phyloP scores from a whole-genome alignment of 2,888 invertebrate genomes.

The Hypolimnas misippus region DNA sequence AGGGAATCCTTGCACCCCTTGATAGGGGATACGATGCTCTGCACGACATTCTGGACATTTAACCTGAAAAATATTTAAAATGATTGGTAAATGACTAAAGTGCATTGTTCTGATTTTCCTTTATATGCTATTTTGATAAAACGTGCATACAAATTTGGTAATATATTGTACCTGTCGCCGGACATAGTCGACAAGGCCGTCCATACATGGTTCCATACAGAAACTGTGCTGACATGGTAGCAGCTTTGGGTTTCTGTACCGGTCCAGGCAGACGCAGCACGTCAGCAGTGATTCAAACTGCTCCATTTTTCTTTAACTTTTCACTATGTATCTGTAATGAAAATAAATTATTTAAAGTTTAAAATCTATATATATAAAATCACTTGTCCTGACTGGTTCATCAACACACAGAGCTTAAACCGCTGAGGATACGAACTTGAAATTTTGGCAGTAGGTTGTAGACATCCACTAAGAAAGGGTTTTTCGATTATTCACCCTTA shows the following conservation, averaged over 20 bases:
- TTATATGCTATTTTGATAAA: not conserved
- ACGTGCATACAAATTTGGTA: not conserved
- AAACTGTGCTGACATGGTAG: constrained; percentile 99
- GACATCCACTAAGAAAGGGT: no score
- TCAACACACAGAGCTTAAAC: no score
- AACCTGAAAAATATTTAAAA: constrained; percentile 83
- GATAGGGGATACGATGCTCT: constrained; percentile 97
- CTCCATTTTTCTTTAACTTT: constrained; percentile 86
- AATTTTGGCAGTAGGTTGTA: no score
- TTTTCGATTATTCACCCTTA: no score
- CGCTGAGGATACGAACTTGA: no score
- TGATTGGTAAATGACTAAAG: not conserved
- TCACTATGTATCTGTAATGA: constrained; percentile 67
- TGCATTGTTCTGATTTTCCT: not conserved
- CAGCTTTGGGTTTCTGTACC: constrained; percentile 98
- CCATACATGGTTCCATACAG: constrained; percentile 99
- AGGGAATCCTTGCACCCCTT: constrained; percentile 96
- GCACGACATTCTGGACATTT: constrained; percentile 99
- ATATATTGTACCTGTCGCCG: constrained; percentile 89
- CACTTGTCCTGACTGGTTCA: no score
- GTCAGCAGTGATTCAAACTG: constrained; percentile 98
- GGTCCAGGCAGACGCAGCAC: constrained; percentile 98
- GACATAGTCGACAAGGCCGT: constrained; percentile 97
- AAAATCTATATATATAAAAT: not conserved
- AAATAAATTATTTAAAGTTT: constrained; percentile 34